Percentiles rank a stretch among this genome's conserved stretches.
Evolutionary conservation across 2,797 vertebrate species (phyloP).

Genomic region (Fistularia tabacaria): DNA sequence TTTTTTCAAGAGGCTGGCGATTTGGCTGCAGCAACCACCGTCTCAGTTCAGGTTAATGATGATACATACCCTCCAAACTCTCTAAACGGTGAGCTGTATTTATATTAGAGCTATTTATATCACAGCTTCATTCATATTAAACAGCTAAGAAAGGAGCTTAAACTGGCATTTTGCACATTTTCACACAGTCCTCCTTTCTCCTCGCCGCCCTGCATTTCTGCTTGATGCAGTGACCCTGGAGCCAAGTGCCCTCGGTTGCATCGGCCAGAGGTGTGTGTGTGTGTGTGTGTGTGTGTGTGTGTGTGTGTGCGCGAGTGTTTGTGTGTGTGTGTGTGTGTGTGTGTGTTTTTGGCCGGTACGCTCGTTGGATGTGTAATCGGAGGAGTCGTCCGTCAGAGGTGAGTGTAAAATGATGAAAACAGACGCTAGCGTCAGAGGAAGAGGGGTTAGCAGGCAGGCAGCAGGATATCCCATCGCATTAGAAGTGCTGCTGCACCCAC

Average conservation of each 20-base stretch:
- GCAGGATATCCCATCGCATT: slow-evolving; percentile 76
- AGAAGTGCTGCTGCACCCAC: slow-evolving; percentile 54
- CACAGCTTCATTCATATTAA: no score
- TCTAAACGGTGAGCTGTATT: slow-evolving; percentile 19
- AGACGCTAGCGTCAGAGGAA: slow-evolving; percentile 53
- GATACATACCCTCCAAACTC: slow-evolving; percentile 39
- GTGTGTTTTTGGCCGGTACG: slow-evolving; percentile 26
- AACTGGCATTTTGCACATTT: no score
- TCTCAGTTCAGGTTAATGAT: slow-evolving; percentile 45
- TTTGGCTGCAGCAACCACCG: slow-evolving; percentile 44
- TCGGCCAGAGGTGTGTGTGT: slow-evolving; percentile 43
- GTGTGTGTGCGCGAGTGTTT: no score
- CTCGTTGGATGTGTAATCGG: slow-evolving; percentile 26
- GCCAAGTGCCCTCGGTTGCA: slow-evolving; percentile 56
- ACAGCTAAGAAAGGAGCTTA: no score
- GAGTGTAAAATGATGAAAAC: slow-evolving; percentile 59
- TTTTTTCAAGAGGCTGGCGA: slow-evolving; percentile 42
- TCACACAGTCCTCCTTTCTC: no score
- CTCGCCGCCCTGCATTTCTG: slow-evolving; percentile 35
- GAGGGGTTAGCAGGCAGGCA: slow-evolving; percentile 59
- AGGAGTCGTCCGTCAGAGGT: slow-evolving; percentile 45
- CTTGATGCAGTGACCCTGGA: slow-evolving; percentile 41
- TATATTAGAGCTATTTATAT: slow-evolving; percentile 2
- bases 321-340: slow-evolving; percentile 7
- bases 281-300: slow-evolving; percentile 8